Conservation (phyloP, 2,888 invertebrate species). For the Melieria picta region DNA sequence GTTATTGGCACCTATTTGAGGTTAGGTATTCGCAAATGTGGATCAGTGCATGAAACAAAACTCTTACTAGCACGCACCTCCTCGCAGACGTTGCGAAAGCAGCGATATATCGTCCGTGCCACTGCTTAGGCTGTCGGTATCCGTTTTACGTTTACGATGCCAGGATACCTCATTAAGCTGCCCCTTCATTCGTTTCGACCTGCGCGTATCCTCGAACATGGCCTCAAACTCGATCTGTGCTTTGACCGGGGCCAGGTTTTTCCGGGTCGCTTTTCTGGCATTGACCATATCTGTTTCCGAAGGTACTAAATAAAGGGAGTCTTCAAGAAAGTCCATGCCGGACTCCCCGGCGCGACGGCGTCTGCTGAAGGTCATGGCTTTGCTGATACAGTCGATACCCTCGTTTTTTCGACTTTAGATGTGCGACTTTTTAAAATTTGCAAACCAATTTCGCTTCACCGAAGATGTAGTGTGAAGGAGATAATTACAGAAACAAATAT, state of each 20-base stretch:
- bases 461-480: too few species aligned
- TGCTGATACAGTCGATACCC: too few species aligned
- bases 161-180: conserved; percentile 35
- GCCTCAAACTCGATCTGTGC: conserved; percentile 42
- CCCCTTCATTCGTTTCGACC: conserved; percentile 33
- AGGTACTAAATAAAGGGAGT: conserved; percentile 42
- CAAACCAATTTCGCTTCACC: too few species aligned
- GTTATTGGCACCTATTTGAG: conserved; percentile 38
- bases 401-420: too few species aligned
- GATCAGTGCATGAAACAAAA: conserved; percentile 21
- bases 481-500: too few species aligned
- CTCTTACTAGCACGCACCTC: conserved; percentile 12
- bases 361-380: conserved; percentile 43
- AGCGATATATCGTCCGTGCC: background rate
- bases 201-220: conserved; percentile 48
- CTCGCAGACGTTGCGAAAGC: background rate
- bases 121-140: background rate
- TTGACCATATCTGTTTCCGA: conserved; percentile 40
- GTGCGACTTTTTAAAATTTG: too few species aligned
- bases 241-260: conserved; percentile 42
- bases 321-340: conserved; percentile 47
- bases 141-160: background rate
- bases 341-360: conserved; percentile 40
- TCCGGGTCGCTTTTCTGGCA: conserved; percentile 38
- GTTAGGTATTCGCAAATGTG: background rate